These are phyloP conservation scores for Bettongia penicillata DNA, from an alignment of 2,113 vertebrate genomes.

Conservation along the genomic window DNA sequence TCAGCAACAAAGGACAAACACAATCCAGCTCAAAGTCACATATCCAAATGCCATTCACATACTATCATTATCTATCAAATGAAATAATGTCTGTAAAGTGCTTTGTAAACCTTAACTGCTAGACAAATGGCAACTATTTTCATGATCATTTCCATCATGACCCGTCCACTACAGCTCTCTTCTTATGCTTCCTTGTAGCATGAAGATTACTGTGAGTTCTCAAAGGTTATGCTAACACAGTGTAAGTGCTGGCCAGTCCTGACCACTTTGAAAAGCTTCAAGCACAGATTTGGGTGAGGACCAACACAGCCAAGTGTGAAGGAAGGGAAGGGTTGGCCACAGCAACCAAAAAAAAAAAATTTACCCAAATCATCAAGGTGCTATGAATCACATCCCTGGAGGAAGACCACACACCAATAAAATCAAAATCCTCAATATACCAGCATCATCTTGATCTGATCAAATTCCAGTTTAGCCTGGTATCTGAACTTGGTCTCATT, in stretches of 20 bases:
- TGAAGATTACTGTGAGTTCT: neutral
- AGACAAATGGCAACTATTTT: neutral
- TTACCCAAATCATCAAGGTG: neutral
- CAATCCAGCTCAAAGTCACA: neutral
- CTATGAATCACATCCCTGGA: neutral
- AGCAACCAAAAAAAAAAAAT: neutral
- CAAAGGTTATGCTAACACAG: neutral
- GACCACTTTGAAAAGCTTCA: neutral
- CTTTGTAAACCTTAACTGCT: neutral
- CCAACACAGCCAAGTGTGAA: neutral
- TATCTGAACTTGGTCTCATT: neutral
- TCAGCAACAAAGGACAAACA: too few species aligned
- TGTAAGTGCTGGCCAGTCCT: too few species aligned
- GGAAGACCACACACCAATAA: neutral
- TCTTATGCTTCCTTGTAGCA: too few species aligned
- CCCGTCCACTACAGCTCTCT: neutral
- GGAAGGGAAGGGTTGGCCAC: neutral
- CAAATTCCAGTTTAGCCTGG: neutral
- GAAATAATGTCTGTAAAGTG: neutral
- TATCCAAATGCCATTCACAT: neutral
- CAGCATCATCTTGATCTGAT: neutral
- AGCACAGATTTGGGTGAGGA: neutral
- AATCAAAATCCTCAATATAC: neutral
- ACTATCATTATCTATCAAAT: neutral
- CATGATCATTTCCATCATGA: neutral